Evolutionary conservation across 2,113 vertebrate species (phyloP), one percentile per base, ranked within the genome.

Genomic region (Apistogramma diplotaenia): DNA sequence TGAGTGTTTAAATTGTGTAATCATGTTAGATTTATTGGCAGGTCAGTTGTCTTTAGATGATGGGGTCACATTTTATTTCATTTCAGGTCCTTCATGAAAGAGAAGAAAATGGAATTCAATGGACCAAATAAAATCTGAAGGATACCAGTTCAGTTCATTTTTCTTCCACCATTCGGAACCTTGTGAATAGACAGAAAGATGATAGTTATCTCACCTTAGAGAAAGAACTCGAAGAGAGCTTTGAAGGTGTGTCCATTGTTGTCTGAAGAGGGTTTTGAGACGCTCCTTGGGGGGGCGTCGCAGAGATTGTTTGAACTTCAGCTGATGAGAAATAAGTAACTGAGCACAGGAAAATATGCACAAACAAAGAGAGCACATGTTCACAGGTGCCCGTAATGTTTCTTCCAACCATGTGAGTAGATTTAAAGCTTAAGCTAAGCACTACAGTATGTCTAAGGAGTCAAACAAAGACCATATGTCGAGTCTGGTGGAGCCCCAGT

Each of bases 391-490:
- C 74, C 53, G 43, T n/a, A 31, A 53, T 61, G 81, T 75, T 57
- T 89, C 76, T 53, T 37, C 35, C 61, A 60, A 59, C 16, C 46
- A 46, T 54, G 74, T 40, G 71, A 83, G 60, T 55, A 67, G 74
- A 67, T 86, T 75, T 79, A 79, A 54, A 85, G 72, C 79, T 84
- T 29, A 46, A 87, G 58, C 53, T 18, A 46, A 59, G 82, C 76
- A 9, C 53, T 60, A 21, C 58, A 77, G 74, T 56, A 18, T 23
- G 74, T 88, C 77, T 60, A 57, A 80, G 60, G 67, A 85, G 79
- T 53, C 62, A 58, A 91, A 93, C 93, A 93, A 92, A 90, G 91
- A 88, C 89, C 94, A 94, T 94, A 93, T 93, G 92, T 83, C 4
- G 80, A 74, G 86, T 85, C 83, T 81, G 82, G 87, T 84, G 80